These are phyloP conservation scores for Limnephilus rhombicus DNA, from an alignment of 2,888 invertebrate species.

Conservation along the genomic window DNA sequence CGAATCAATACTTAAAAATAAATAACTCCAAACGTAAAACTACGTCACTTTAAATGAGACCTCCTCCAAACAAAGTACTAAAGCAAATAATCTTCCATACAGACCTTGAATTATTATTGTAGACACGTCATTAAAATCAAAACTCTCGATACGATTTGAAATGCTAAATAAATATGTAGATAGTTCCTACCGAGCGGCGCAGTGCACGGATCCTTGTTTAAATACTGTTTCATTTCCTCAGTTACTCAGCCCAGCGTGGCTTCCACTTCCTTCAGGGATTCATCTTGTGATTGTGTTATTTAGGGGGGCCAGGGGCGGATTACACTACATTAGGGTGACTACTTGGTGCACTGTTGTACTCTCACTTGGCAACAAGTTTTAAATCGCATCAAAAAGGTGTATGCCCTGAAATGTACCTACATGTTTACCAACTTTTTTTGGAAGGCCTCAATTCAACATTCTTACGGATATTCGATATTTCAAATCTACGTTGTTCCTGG, in stretches of 20 bases:
- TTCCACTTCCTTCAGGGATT: conserved; percentile 45
- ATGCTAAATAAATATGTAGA: conserved; percentile 37
- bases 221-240: conserved; percentile 58
- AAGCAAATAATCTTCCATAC: not conserved
- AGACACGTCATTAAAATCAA: not conserved
- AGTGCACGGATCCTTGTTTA: conserved; percentile 49
- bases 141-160: conserved; percentile 15
- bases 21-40: not conserved
- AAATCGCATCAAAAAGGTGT: not conserved
- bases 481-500: no score
- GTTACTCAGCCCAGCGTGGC: conserved; percentile 32
- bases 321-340: not conserved
- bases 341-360: not conserved
- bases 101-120: not conserved
- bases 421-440: not conserved
- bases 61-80: not conserved
- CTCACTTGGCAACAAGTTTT: not conserved
- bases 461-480: no score
- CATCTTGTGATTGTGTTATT: conserved; percentile 55
- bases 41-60: not conserved
- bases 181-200: conserved; percentile 22
- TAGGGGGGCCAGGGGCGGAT: conserved; percentile 19
- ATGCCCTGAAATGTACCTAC: not conserved
- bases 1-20: not conserved
- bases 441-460: no score